Evolutionary conservation across 2,888 invertebrate genomes (phyloP).

Genomic region (Drosophila bunnanda): DNA sequence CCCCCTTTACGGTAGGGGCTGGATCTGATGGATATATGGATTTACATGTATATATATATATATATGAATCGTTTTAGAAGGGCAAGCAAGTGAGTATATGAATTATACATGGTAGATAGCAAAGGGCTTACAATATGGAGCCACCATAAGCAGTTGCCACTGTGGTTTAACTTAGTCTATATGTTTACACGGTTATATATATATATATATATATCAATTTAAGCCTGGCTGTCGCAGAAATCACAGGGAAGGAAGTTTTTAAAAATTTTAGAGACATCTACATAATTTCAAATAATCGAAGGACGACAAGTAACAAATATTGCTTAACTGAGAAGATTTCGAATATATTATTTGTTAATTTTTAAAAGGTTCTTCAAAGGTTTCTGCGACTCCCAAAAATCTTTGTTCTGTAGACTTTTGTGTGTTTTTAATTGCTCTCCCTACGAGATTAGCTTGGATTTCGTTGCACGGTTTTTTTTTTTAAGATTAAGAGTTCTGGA

Average conservation of each 20-base stretch:
- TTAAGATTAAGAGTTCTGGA: neutral
- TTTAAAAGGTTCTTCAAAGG: neutral
- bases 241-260: neutral
- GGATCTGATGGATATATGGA: conserved; percentile 8
- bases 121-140: conserved; percentile 9
- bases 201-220: neutral
- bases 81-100: conserved; percentile 43
- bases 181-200: conserved; percentile 20
- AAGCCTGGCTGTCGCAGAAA: neutral
- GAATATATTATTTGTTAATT: neutral
- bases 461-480: conserved; percentile 47
- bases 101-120: conserved; percentile 25
- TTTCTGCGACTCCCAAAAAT: conserved; percentile 4
- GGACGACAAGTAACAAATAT: neutral
- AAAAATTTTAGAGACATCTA: neutral
- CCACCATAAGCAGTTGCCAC: conserved; percentile 8
- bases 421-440: neutral
- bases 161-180: conserved; percentile 10
- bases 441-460: conserved; percentile 38
- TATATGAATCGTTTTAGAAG: conserved; percentile 7
- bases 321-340: neutral
- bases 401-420: neutral
- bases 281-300: no score
- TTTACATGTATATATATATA: neutral
- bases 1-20: conserved; percentile 13